A percentile compares a stretch with the other conserved stretches of the same genome.
phyloP scores from a whole-genome alignment of 2,888 invertebrate species.

The Gymnoscelis rufifasciata region DNA sequence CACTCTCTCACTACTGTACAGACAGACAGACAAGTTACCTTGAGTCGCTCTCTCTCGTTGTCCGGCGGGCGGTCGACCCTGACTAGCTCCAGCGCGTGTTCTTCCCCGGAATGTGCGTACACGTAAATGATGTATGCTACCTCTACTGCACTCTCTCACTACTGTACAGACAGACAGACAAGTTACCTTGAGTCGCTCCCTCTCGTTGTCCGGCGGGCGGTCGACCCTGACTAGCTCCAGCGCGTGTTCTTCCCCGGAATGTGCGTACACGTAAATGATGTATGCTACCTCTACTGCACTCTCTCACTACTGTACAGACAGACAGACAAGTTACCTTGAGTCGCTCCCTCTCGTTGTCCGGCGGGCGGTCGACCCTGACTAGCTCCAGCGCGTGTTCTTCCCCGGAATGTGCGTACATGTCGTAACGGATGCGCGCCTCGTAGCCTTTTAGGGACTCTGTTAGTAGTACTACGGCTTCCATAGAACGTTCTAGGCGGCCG shows the following conservation, averaged over 20 bases:
- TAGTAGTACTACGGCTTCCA: conserved; percentile 92
- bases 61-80: too few relatives aligned
- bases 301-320: too few relatives aligned
- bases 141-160: too few relatives aligned
- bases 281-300: too few relatives aligned
- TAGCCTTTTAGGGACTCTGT: conserved; percentile 95
- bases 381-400: conserved; percentile 88
- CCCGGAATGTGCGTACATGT: conserved; percentile 96
- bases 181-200: too few relatives aligned
- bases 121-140: too few relatives aligned
- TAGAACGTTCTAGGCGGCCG: conserved; percentile 92
- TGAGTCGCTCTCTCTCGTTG: too few relatives aligned
- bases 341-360: conserved; percentile 87
- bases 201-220: background rate
- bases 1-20: too few relatives aligned
- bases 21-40: too few relatives aligned
- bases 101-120: too few relatives aligned
- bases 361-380: conserved; percentile 84
- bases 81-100: too few relatives aligned
- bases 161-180: too few relatives aligned
- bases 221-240: conserved; percentile 84
- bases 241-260: conserved; percentile 92
- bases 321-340: background rate
- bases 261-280: conserved; percentile 94
- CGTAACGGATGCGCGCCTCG: conserved; percentile 93